These are phyloP conservation scores for Adelges cooleyi DNA, from an alignment of 1,140 invertebrate species.

Conservation along the genomic window DNA sequence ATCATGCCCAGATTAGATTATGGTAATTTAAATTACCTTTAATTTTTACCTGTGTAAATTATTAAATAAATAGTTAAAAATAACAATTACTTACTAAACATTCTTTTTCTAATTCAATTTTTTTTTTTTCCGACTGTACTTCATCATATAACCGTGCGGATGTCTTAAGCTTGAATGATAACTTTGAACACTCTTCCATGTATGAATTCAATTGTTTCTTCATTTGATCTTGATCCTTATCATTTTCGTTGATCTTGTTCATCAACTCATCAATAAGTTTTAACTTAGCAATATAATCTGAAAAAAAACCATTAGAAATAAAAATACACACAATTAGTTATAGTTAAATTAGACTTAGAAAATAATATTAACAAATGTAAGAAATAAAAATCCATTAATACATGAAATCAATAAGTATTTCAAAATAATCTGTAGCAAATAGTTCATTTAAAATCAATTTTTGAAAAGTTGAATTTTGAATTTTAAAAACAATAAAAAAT, in stretches of 20 bases:
- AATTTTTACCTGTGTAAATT: no score
- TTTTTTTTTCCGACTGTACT: constrained; percentile 1
- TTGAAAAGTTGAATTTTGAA: no score
- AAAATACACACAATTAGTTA: neutral
- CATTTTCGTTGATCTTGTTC: neutral
- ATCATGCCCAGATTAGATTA: no score
- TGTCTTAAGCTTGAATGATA: constrained; percentile 11
- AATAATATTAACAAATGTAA: neutral
- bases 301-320: neutral
- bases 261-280: constrained; percentile 1
- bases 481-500: no score
- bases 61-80: no score
- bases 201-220: neutral
- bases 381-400: neutral
- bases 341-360: neutral
- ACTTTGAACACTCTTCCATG: constrained; percentile 5
- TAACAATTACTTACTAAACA: neutral
- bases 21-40: no score
- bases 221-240: neutral
- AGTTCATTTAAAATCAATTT: neutral
- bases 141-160: constrained; percentile 14
- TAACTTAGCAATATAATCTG: constrained; percentile 10
- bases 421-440: neutral
- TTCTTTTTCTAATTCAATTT: constrained; percentile 1
- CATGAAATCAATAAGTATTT: neutral